Evolutionary conservation across 2,113 vertebrate species (phyloP).

Genomic region (Rafetus swinhoei): DNA sequence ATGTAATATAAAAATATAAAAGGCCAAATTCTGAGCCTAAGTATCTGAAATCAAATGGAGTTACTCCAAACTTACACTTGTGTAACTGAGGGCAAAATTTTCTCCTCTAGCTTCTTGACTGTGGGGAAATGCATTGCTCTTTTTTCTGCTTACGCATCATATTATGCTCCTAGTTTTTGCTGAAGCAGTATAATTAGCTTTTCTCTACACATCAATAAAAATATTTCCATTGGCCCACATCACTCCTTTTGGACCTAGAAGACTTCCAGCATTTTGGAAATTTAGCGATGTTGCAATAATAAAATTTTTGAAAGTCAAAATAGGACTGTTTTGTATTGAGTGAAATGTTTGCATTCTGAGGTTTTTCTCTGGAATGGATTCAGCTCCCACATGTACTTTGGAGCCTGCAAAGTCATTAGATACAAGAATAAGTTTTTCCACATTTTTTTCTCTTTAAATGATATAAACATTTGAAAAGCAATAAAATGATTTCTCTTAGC

Average conservation of each 20-base stretch:
- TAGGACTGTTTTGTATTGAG: neutral
- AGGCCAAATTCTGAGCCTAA: neutral
- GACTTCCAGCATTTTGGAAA: slow-evolving; percentile 1
- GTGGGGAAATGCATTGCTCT: neutral
- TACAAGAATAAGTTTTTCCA: neutral
- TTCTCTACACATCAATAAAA: neutral
- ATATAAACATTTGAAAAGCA: neutral
- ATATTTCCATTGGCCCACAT: neutral
- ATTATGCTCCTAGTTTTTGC: neutral
- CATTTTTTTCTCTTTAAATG: neutral
- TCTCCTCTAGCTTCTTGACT: neutral
- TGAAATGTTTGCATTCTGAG: neutral
- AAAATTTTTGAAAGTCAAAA: slow-evolving; percentile 29
- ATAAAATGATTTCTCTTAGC: neutral
- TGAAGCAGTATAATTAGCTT: neutral
- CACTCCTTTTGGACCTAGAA: neutral
- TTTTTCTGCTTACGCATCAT: neutral
- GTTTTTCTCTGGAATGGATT: neutral
- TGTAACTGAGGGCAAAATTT: neutral
- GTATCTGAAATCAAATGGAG: neutral
- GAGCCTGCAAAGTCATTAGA: neutral
- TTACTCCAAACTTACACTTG: neutral
- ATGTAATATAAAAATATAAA: neutral
- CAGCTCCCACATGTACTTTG: neutral
- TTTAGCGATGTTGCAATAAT: neutral